Percentiles rank a stretch among this genome's conserved stretches.
Conservation (phyloP, 2,797 vertebrate genomes). For the Glossophaga mutica region DNA sequence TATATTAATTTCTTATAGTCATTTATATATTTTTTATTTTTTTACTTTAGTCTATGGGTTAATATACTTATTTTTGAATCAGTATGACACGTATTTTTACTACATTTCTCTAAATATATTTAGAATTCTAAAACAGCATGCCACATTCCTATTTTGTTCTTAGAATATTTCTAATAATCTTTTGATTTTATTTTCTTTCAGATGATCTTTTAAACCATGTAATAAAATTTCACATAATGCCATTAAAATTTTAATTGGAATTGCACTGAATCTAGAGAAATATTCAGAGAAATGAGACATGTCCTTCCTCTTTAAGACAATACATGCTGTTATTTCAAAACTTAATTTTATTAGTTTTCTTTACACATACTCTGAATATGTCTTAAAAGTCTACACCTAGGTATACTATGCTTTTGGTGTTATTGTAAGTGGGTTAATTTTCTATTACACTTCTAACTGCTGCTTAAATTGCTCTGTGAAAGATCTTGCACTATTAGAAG, state of each 20-base stretch:
- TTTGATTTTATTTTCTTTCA: not conserved
- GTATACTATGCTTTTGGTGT: not conserved
- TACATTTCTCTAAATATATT: not conserved
- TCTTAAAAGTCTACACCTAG: not conserved
- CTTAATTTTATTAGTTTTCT: not conserved
- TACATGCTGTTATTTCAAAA: not conserved
- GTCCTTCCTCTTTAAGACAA: not conserved
- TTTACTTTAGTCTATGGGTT: not conserved
- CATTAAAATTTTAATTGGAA: not conserved
- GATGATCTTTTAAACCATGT: not conserved
- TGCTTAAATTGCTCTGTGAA: not conserved
- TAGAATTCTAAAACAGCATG: not conserved
- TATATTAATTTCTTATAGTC: not conserved
- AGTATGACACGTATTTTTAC: not conserved
- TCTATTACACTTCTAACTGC: not conserved
- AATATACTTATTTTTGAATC: not conserved
- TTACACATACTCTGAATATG: not conserved
- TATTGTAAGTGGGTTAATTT: not conserved
- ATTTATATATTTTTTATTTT: not conserved
- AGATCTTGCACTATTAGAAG: not conserved
- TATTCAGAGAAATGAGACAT: not conserved
- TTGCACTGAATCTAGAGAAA: not conserved
- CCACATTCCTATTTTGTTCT: not conserved
- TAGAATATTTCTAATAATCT: not conserved
- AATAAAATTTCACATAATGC: not conserved